phyloP scores from a whole-genome alignment of 2,113 vertebrate genomes.

The Climacteris rufus region DNA sequence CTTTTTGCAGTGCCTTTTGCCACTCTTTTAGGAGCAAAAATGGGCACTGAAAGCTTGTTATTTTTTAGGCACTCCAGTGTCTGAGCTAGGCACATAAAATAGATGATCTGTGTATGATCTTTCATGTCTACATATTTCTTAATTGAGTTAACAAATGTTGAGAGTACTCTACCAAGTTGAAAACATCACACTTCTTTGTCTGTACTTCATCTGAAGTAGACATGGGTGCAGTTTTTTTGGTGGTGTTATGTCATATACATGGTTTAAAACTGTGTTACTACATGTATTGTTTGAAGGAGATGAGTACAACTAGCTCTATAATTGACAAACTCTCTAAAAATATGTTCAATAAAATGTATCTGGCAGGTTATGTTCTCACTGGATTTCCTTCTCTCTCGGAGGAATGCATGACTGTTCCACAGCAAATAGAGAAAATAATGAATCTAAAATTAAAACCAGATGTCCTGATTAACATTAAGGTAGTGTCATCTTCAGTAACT shows the following conservation, averaged over 20 bases:
- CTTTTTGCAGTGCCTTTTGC: neutral
- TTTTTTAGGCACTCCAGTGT: neutral
- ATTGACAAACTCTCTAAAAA: conserved; percentile 26
- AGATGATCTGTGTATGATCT: neutral
- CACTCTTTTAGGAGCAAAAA: neutral
- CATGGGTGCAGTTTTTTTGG: neutral
- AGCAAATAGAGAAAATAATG: conserved; percentile 86
- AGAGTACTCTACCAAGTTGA: neutral
- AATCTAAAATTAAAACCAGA: conserved; percentile 84
- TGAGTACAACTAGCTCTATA: neutral
- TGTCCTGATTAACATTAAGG: conserved; percentile 96
- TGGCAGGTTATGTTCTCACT: conserved; percentile 89
- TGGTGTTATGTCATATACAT: neutral
- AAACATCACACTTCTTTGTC: neutral
- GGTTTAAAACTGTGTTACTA: neutral
- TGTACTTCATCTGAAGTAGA: neutral
- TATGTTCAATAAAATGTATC: neutral
- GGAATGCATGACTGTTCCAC: conserved; percentile 73
- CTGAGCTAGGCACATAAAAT: neutral
- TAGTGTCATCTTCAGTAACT: conserved; percentile 42
- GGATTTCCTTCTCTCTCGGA: conserved; percentile 86
- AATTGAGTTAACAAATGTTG: neutral
- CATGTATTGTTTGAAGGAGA: neutral
- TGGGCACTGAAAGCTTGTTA: neutral
- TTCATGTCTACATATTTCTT: neutral